Conservation (phyloP, 2,113 vertebrate species). For the Proterorhinus semilunaris region DNA sequence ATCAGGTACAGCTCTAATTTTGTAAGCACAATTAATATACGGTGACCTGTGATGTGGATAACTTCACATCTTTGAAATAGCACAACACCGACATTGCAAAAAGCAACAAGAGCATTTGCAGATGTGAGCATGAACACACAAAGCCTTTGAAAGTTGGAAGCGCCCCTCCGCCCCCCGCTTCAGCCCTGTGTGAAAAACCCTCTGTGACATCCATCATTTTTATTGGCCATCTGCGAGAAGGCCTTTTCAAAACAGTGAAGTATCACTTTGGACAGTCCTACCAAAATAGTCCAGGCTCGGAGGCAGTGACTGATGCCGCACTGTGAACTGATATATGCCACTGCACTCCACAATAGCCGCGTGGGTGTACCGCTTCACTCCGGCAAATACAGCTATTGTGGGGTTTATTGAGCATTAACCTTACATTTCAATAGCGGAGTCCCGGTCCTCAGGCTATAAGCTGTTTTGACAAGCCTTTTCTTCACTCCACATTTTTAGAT, state of each 20-base stretch:
- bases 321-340: constrained; percentile 30
- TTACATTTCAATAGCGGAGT: not conserved
- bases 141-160: constrained; percentile 38
- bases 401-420: not conserved
- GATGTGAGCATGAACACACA: not conserved
- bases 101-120: constrained; percentile 27
- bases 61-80: not conserved
- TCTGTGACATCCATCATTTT: constrained; percentile 71
- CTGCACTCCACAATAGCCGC: constrained; percentile 12
- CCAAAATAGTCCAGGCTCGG: constrained; percentile 51
- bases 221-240: constrained; percentile 74
- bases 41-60: too few relatives aligned
- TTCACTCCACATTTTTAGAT: not conserved
- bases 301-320: constrained; percentile 54
- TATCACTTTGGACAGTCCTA: constrained; percentile 69
- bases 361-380: constrained; percentile 1
- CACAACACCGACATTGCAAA: constrained; percentile 15
- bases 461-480: not conserved
- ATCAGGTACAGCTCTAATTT: too few relatives aligned
- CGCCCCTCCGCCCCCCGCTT: constrained; percentile 39
- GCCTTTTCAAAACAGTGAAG: constrained; percentile 69
- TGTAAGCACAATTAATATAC: too few relatives aligned
- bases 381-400: constrained; percentile 10
- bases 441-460: not conserved
- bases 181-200: constrained; percentile 38